Evolutionary conservation across 1,140 invertebrate species (phyloP), one percentile per base, ranked within the genome.

Genomic region (Aplysia californica): DNA sequence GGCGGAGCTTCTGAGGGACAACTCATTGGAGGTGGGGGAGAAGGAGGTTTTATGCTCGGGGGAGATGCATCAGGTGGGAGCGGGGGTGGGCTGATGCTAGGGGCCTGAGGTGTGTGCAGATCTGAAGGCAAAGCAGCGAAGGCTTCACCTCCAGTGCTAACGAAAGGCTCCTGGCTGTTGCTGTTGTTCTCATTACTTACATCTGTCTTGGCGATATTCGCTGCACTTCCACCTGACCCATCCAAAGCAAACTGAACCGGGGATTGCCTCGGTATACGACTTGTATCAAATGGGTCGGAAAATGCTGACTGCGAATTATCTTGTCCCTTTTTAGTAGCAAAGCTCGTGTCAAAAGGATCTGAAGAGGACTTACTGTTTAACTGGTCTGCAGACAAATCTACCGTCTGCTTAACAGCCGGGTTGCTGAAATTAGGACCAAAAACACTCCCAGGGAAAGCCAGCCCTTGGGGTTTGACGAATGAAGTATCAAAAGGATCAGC

Each of bases 311-410:
- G 20, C 5, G 20, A 21, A 50, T 44, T 23, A 23, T 26, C 4
- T 44, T 1, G 31, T 10, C 18, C 31, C 10, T 15, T 4, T 39
- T 56, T 56, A 21, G 65, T 66, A 59, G 77, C 59, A 33, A 50
- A 67, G 44, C 78, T 78, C 10, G 82, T 82, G 58, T 82, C 76
- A 82, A 83, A 83, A 26, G 79, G 82, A 69, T 83, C 82, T 5
- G 58, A 21, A 41, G 70, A 35, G 21, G 65, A 41, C 35, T 68
- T 18, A 3, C n/a, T n/a, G n/a, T 23, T 2, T 18, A 21, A 20
- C 26, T 65, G 61, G 33, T 65, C 33, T 31, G 50, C 6, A 29
- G 38, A 29, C 29, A 36, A 2, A 20, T 31, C 29, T n/a, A n/a
- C 0, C 10, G 44, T 35, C 10, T 23, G 35, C 0, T 41, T 26